Evolutionary conservation across 2,797 vertebrate species (phyloP), one percentile per base, ranked within the genome.

Genomic region (Anomalospiza imberbis): DNA sequence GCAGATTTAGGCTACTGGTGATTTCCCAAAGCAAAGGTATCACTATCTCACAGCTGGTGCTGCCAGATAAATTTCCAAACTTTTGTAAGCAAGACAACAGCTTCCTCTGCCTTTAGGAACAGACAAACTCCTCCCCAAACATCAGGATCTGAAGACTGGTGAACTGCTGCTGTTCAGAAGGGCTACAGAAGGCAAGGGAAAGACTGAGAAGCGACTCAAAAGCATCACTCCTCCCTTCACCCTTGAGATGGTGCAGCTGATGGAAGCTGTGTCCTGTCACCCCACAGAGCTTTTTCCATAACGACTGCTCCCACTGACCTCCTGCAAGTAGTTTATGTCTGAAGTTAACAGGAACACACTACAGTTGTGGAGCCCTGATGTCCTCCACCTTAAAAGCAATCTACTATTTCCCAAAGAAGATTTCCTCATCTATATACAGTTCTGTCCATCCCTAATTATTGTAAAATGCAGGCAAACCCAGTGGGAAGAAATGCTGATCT

Each of bases 1-100:
- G 71, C 57, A 95, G 86, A 94, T 93, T 80, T 58, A 85, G 81
- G 86, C 34, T 91, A 38, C 40, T 85, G 92, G 53, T 90, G 45
- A 71, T 61, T 91, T 85, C 78, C 87, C 57, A 94, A 74, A 95
- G 72, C 72, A 91, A 55, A 67, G 44, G 61, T 48, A 87, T 79
- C 55, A 13, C 67, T 28, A 13, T 54, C 60, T 89, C 93, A 63
- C 88, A 93, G 93, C 82, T 92, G 89, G 61, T 77, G 70, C 70
- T 72, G 76, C 65, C 82, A 94, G 76, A 73, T 74, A 62, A 44
- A 91, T 68, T 83, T 67, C 85, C 29, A 7, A 85, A 79, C 53
- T 94, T 91, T 68, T 95, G 55, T 88, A 93, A 88, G 61, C 67
- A 93, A 61, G 61, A 60, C 54, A 47, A 40, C 51, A 38, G 87